Conservation (phyloP, 2,888 invertebrate species). For the Harpalus rufipes region DNA sequence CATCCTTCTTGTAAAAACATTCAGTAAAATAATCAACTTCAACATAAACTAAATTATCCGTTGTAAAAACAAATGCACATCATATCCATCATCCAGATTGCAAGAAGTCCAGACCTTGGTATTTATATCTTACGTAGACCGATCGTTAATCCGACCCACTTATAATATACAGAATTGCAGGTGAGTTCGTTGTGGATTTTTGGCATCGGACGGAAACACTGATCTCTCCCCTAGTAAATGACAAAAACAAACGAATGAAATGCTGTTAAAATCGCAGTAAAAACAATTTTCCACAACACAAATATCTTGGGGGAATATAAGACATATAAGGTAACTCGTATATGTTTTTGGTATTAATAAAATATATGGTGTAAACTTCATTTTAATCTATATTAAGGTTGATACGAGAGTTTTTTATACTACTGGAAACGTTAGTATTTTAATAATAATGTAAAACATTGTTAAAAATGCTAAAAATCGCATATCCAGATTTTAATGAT, state of each 20-base stretch:
- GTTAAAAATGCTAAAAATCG: too few relatives aligned
- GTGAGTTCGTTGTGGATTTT: background rate
- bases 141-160: constrained; percentile 1
- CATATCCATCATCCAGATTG: background rate
- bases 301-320: constrained; percentile 26
- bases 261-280: constrained; percentile 49
- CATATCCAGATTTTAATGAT: too few relatives aligned
- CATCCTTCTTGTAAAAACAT: background rate
- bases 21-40: background rate
- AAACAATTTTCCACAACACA: constrained; percentile 42
- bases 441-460: too few relatives aligned
- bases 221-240: constrained; percentile 16
- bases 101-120: background rate
- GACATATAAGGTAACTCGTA: background rate
- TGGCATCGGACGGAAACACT: constrained; percentile 1
- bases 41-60: constrained; percentile 2
- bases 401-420: too few relatives aligned
- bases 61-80: constrained; percentile 6
- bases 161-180: constrained; percentile 7
- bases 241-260: constrained; percentile 48
- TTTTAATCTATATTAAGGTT: too few relatives aligned
- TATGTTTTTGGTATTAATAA: background rate
- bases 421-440: too few relatives aligned
- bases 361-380: background rate
- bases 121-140: constrained; percentile 2